Evolutionary conservation across 2,113 vertebrate species (phyloP).

Genomic region (Oncorhynchus kisutch): DNA sequence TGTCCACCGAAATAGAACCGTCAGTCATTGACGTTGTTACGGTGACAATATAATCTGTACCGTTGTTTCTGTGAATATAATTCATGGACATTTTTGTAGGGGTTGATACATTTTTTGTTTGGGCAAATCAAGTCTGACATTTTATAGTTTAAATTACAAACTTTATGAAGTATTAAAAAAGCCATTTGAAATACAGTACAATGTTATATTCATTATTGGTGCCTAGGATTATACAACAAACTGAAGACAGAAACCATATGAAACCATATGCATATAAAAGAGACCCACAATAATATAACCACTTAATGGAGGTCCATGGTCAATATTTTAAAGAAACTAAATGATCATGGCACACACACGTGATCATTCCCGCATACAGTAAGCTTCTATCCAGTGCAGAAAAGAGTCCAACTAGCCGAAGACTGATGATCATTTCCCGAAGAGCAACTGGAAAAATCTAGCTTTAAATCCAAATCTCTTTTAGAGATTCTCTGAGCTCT

Average conservation of each 20-base stretch:
- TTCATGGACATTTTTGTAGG: background rate
- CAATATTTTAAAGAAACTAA: conserved; percentile 8
- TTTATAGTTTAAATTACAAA: background rate
- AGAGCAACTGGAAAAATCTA: conserved; percentile 19
- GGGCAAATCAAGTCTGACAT: too few species aligned
- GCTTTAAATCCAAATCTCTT: conserved; percentile 28
- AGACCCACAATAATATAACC: too few species aligned
- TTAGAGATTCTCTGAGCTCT: conserved; percentile 24
- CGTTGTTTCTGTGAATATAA: background rate
- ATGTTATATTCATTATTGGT: background rate
- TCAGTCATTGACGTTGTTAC: conserved; percentile 26
- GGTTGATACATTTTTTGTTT: too few species aligned
- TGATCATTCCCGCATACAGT: background rate
- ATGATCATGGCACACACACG: background rate
- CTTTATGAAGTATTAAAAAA: background rate
- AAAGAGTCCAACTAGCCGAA: background rate
- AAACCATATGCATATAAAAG: background rate
- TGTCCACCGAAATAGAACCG: conserved; percentile 22
- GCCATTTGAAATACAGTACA: too few species aligned
- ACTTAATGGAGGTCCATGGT: background rate
- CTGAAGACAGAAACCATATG: background rate
- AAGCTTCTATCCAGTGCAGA: background rate
- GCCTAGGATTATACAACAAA: background rate
- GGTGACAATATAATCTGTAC: conserved; percentile 11
- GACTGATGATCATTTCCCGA: background rate